phyloP scores from a whole-genome alignment of 2,113 vertebrate species.

The Boleophthalmus pectinirostris region DNA sequence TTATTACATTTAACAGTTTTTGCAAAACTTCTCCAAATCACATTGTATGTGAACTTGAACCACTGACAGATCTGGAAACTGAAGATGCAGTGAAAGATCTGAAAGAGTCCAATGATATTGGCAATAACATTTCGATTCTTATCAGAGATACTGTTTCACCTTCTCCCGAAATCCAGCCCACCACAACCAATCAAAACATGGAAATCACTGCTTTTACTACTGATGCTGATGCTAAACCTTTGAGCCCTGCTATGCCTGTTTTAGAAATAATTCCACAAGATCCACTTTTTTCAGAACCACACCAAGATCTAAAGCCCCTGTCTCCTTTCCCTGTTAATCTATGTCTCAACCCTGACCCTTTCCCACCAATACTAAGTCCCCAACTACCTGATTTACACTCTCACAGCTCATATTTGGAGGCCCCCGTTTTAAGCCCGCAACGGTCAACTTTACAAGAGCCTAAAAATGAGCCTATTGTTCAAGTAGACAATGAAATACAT shows the following conservation, averaged over 20 bases:
- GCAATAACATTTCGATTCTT: slow-evolving; percentile 3
- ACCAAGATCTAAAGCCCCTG: slow-evolving; percentile 5
- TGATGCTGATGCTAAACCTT: slow-evolving; percentile 8
- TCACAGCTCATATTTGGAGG: slow-evolving; percentile 38
- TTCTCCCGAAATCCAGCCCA: slow-evolving; percentile 12
- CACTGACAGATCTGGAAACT: slow-evolving; percentile 48
- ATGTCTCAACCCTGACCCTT: slow-evolving; percentile 23
- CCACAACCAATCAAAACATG: slow-evolving; percentile 5
- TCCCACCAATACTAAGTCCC: slow-evolving; percentile 70
- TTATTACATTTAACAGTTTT: neutral
- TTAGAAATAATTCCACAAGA: slow-evolving; percentile 28
- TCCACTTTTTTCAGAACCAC: neutral
- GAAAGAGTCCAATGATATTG: slow-evolving; percentile 17
- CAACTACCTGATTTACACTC: slow-evolving; percentile 40
- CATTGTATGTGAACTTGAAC: slow-evolving; percentile 53
- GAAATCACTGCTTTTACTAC: slow-evolving; percentile 4
- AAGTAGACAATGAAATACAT: slow-evolving; percentile 18
- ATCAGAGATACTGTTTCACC: neutral
- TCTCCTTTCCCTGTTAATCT: neutral
- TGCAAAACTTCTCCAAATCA: slow-evolving; percentile 43
- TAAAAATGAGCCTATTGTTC: neutral
- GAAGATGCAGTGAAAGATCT: slow-evolving; percentile 53
- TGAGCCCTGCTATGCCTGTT: slow-evolving; percentile 38
- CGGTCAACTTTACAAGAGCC: slow-evolving; percentile 10
- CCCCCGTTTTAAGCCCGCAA: slow-evolving; percentile 63